These are phyloP conservation scores for Capitella teleta DNA, from an alignment of 1,140 invertebrate species.

Conservation along the genomic window DNA sequence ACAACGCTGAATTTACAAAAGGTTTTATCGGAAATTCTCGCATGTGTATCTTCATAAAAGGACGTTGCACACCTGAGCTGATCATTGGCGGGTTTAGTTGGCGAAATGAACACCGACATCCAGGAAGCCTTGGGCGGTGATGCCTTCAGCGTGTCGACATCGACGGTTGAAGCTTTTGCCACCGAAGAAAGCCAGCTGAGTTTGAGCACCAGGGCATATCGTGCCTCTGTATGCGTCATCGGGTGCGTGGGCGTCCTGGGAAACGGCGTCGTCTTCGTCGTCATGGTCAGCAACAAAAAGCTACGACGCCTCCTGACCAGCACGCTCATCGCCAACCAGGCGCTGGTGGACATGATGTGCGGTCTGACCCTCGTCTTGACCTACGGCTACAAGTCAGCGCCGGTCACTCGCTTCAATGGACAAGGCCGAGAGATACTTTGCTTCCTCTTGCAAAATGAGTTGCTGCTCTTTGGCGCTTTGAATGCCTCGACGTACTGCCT, in stretches of 20 bases:
- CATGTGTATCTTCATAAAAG: too few species aligned
- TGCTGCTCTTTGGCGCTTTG: not conserved
- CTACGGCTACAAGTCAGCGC: not conserved
- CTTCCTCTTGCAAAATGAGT: not conserved
- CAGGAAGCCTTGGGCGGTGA: too few species aligned
- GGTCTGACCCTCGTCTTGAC: not conserved
- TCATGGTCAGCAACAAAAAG: not conserved
- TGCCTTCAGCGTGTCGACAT: too few species aligned
- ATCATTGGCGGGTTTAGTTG: too few species aligned
- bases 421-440: not conserved
- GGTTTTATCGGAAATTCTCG: too few species aligned
- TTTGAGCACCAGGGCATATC: too few species aligned
- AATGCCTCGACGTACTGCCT: not conserved
- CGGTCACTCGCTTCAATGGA: not conserved
- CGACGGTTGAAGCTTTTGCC: too few species aligned
- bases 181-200: too few species aligned
- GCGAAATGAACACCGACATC: too few species aligned
- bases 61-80: too few species aligned
- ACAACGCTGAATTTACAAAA: too few species aligned
- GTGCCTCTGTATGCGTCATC: too few species aligned
- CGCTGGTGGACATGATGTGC: not conserved
- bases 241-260: not conserved
- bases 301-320: not conserved
- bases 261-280: not conserved
- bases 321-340: not conserved